Base-by-base conservation (phyloP, 2,888 invertebrate species). In the Stenichneumon culpator region DNA sequence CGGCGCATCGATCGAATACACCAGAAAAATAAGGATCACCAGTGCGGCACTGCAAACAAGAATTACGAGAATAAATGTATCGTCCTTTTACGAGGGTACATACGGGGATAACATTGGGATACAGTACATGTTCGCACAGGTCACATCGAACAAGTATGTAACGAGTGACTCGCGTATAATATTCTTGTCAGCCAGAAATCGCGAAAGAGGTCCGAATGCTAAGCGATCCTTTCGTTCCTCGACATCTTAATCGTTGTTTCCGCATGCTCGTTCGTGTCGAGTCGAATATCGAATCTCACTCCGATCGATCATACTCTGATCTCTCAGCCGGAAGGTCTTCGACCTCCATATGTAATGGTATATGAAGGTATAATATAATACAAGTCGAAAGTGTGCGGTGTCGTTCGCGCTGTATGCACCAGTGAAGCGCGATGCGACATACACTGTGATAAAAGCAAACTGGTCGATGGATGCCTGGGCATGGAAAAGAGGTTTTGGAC, bases 401-500 rank as follows among this genome's bases (percentile, higher is more conserved):
- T 63, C 16, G 32, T 14, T 14, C 25, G 32, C 16, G 19, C 32
- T 32, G 22, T 22, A 52, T 25, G 79, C 72, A 72, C 39, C 65
- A 39, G 54, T 72, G 72, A 65, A 72, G 79, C 72, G 39, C 52
- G 44, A 57, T 63, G 60, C 19, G 63, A 69, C 68, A 54, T 60
- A 72, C 52, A 50, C 70, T 14, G 25, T 47, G 25, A 25, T n/a
- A 50, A 47, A 67, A 67, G 65, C 36, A 65, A 47, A 67, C 73
- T 54, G 65, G 73, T 73, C 63, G 25, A 50, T 63, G 36, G 32
- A 67, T 80, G 63, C 36, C 54, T 52, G 70, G 47, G n/a, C 25
- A 69, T 32, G 70, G 65, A 67, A 80, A 65, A 72, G 70, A 54
- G 73, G 67, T 39, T 32, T 52, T 19, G 25, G 44, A 65, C 19